Evolutionary conservation across 2,888 invertebrate species (phyloP), one percentile per base, ranked within the genome.

Genomic region (Pterobdella sp.): DNA sequence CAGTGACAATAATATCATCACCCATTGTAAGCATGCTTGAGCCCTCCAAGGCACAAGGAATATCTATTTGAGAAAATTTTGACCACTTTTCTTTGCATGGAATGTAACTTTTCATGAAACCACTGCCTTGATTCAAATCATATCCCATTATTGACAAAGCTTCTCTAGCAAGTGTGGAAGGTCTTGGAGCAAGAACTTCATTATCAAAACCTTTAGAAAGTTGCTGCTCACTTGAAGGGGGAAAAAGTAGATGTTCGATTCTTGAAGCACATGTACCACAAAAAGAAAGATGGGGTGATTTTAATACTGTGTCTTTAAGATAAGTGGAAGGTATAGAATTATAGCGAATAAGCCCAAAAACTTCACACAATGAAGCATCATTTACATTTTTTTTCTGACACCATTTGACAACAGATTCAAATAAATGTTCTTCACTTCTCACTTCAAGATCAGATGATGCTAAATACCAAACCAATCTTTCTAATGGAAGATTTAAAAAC

Each of bases 151-250:
- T 78, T n/a, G 83, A 82, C 74, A 84, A 76, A 34, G 81, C 81
- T 72, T 83, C 81, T 72, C 81, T 82, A 52, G 82, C 82, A 26
- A 84, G 80, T 4, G 83, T 83, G 31, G 83, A 83, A 18, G 82
- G 83, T 52, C 83, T 77, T 3, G 82, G 82, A 35, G 79, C 80
- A 56, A 80, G 64, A 63, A 3, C 35, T 7, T 56, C n/a, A 26
- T 56, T 56, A 18, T 56, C 60, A n/a, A n/a, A n/a, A n/a, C n/a
- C n/a, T n/a, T n/a, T n/a, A n/a, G n/a, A n/a, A n/a, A n/a, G n/a
- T n/a, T n/a, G n/a, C n/a, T n/a, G n/a, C n/a, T n/a, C n/a, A 56
- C n/a, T 4, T 7, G 3, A 4, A 2, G 63, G 35, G 22, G 29
- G 56, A 18, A n/a, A 26, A 26, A 68, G 34, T 26, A 49, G 49